These are phyloP conservation scores for Chaenodraco wilsoni DNA, from an alignment of 2,797 vertebrate genomes.

Conservation along the genomic window DNA sequence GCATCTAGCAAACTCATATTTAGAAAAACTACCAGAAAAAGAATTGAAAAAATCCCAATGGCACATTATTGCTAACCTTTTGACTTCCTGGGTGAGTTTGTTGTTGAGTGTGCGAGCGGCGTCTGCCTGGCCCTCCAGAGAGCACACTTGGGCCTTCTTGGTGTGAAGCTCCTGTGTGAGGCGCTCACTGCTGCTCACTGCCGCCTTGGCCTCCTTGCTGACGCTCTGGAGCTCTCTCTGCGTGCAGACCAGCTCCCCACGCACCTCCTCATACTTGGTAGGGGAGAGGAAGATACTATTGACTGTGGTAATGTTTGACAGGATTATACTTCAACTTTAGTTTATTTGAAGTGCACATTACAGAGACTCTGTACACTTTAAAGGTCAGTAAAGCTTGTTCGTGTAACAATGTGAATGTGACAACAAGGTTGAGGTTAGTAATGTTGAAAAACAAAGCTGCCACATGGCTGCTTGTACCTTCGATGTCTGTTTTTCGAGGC, in stretches of 20 bases:
- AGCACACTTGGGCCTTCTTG: conserved; percentile 82
- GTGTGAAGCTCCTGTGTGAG: conserved; percentile 83
- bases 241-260: conserved; percentile 73
- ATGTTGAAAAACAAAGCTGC: background rate
- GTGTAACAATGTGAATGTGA: too few species aligned
- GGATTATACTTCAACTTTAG: background rate
- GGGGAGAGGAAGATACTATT: background rate
- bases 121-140: conserved; percentile 84
- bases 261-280: conserved; percentile 81
- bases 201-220: conserved; percentile 68
- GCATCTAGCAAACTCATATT: background rate
- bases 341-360: too few species aligned
- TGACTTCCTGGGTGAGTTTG: conserved; percentile 77
- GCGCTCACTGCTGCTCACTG: conserved; percentile 64
- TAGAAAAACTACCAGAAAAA: background rate
- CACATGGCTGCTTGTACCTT: conserved; percentile 69
- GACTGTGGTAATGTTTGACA: background rate
- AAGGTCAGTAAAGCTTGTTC: too few species aligned
- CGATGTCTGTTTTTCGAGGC: conserved; percentile 82
- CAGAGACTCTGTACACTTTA: too few species aligned
- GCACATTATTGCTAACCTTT: conserved; percentile 73
- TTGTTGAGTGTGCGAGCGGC: conserved; percentile 70
- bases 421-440: too few species aligned
- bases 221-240: conserved; percentile 79
- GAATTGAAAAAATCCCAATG: background rate